These are phyloP conservation scores for Danio tinwini DNA, from an alignment of 2,797 vertebrate species.

Conservation along the genomic window DNA sequence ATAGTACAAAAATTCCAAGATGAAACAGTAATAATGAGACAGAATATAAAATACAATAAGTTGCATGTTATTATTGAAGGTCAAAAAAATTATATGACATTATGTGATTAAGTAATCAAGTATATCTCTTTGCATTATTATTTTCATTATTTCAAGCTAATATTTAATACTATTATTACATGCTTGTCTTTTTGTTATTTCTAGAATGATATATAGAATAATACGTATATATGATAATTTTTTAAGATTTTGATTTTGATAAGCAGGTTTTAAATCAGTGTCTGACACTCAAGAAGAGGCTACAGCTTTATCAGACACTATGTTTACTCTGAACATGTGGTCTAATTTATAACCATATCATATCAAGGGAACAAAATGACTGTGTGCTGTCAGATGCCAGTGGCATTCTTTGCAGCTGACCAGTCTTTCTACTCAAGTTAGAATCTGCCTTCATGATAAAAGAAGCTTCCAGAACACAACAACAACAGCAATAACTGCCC, in stretches of 20 bases:
- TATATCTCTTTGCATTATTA: not conserved
- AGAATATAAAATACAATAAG: not conserved
- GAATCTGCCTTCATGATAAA: not conserved
- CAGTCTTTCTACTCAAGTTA: not conserved
- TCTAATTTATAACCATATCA: not conserved
- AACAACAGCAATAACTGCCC: not conserved
- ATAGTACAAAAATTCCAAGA: not conserved
- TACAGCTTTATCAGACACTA: not conserved
- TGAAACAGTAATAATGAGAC: not conserved
- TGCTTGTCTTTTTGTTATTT: no score
- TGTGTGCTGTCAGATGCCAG: not conserved
- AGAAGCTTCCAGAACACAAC: not conserved
- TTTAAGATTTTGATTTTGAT: no score
- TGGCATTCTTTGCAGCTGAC: not conserved
- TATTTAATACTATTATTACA: no score
- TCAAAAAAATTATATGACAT: not conserved
- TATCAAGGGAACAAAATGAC: not conserved
- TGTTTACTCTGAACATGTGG: not conserved
- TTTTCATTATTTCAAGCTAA: no score
- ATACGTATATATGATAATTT: no score
- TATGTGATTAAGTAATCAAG: constrained; percentile 6
- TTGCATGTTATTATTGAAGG: not conserved
- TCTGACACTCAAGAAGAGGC: not conserved
- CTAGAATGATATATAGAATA: no score
- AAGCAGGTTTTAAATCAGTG: not conserved